Evolutionary conservation across 2,113 vertebrate species (phyloP).

Genomic region (Parotia lawesii): DNA sequence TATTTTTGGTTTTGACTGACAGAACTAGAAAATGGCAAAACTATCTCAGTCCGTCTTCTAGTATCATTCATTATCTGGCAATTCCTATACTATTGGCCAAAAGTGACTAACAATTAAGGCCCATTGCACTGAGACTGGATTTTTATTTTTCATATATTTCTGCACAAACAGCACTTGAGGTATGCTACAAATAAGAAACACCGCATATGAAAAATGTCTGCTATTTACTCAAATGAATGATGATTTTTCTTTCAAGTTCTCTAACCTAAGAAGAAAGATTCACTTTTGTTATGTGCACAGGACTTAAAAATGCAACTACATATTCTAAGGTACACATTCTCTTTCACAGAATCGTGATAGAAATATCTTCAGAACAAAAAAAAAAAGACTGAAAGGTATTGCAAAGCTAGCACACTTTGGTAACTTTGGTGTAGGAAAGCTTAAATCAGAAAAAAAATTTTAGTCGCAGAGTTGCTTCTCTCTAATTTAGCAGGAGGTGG

Average conservation of each 20-base stretch:
- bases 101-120: not conserved
- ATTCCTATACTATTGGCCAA: not conserved
- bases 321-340: not conserved
- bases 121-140: not conserved
- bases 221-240: not conserved
- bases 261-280: not conserved
- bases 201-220: not conserved
- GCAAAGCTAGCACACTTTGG: not conserved
- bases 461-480: not conserved
- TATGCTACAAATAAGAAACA: not conserved
- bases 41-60: not conserved
- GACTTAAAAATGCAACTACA: not conserved
- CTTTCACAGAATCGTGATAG: not conserved
- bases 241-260: not conserved
- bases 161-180: not conserved
- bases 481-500: not conserved
- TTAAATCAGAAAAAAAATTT: not conserved
- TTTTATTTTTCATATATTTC: not conserved
- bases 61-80: not conserved
- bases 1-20: not conserved
- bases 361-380: not conserved
- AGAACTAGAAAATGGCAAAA: not conserved
- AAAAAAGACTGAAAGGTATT: not conserved
- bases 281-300: not conserved
- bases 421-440: not conserved